Evolutionary conservation across 2,888 invertebrate species (phyloP), one percentile per base, ranked within the genome.

Genomic region (Corythucha ciliata): DNA sequence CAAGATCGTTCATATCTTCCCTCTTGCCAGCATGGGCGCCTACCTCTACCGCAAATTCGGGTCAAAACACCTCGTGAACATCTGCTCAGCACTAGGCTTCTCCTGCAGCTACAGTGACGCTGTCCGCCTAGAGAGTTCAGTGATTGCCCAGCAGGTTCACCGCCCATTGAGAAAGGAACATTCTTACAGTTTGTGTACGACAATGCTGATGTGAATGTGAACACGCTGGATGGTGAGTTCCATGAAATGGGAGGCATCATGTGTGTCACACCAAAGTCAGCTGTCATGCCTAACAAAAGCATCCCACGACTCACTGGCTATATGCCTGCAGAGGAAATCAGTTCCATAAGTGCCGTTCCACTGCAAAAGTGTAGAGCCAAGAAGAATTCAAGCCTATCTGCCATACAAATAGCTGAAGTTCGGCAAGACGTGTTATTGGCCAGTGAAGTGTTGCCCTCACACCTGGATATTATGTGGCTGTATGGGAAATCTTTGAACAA

Each of bases 161-260:
- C 32, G 16, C 7, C 12, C 21, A 32, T 42, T 49, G 33, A 49
- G 14, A 41, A 49, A 42, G 12, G 36, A 37, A 45, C 26, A 22
- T 59, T 53, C 49, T 26, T 45, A 6, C 60, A 62, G 44, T 51
- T 56, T 20, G 50, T 53, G 41, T 60, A 55, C 44, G 58, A 62
- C 42, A 58, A 60, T 42, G 59, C 58, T n/a, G 58, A 61, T 37
- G 52, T 58, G 42, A 59, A 58, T 53, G 50, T 50, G 3, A 20
- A 48, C 21, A 48, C 37, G n/a, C 12, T 47, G 20, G 47, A 47
- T 47, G 47, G 33, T 12, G 7, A 40, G 14, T 42, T 42, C 18
- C 44, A 42, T 27, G 44, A 40, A 22, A 39, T 48, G 37, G 48
- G 39, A 12, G 48, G 39, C 39, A 37, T 48, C 18, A 2, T 40